Evolutionary conservation across 2,113 vertebrate species (phyloP).

Genomic region (Spermophilus dauricus): DNA sequence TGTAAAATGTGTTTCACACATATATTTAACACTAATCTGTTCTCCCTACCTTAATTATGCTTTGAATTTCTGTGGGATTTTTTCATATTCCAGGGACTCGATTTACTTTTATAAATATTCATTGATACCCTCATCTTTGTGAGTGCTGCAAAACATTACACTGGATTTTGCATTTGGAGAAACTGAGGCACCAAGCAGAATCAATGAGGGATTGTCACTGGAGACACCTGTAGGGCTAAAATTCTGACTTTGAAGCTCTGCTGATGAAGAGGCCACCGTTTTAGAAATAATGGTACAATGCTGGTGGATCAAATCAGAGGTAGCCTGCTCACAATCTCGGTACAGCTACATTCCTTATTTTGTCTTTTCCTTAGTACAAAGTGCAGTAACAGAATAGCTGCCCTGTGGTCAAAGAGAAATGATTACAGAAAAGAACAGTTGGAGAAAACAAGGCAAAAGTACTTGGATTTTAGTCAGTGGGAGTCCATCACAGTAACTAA

Average conservation of each 20-base stretch:
- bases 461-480: conserved; percentile 82
- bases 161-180: conserved; percentile 50
- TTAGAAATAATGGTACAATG: neutral
- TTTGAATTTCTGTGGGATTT: conserved; percentile 76
- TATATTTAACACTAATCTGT: conserved; percentile 84
- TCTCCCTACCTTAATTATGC: conserved; percentile 82
- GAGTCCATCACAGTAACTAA: conserved; percentile 86
- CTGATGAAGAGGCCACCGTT: neutral
- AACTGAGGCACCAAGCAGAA: conserved; percentile 73
- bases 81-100: conserved; percentile 66
- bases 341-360: conserved; percentile 63
- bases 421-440: conserved; percentile 83
- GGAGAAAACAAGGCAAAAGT: conserved; percentile 84
- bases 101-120: conserved; percentile 83
- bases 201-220: neutral
- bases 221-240: neutral
- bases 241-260: neutral
- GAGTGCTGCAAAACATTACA: neutral
- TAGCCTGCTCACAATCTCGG: conserved; percentile 39
- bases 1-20: conserved; percentile 83
- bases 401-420: conserved; percentile 70
- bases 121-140: conserved; percentile 31
- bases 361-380: conserved; percentile 67
- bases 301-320: conserved; percentile 46
- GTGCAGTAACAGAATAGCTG: conserved; percentile 58